Base-by-base conservation (phyloP, 2,797 vertebrate species). In the Chromobotia macracanthus region DNA sequence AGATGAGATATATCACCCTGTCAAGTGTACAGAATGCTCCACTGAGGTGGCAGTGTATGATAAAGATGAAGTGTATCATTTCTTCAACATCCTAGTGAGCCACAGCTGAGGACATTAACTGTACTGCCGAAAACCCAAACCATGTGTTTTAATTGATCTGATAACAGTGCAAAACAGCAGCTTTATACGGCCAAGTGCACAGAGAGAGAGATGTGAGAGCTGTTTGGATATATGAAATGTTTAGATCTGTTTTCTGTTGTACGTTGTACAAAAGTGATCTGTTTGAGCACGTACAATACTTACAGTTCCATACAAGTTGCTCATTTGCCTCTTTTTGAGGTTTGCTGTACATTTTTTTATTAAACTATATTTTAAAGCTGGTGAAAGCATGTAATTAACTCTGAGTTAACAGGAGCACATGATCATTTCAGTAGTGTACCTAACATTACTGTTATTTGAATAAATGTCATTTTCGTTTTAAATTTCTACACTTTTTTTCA, bases 31-130 rank as follows among this genome's bases (percentile, higher is more conserved):
- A 0, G 95, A 99, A 83, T 99, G 97, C 83, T 95, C 93, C 76
- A 98, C 97, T 0, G 96, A 99, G 88, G 97, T 99, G 73, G 96
- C 95, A 0, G 96, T 99, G 77, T 95, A 93, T 16, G 97, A 99
- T 87, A 96, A 96, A 81, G 96, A 97, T 0, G 97, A 99, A 88
- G 96, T 99, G 69, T 99, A 96, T 79, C 97, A 97, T 86, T 99
- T 99, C 89, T 97, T 98, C 86, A 99, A 98, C 87, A 95, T 98
- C 88, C 89, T 99, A 80, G 94, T 97, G 79, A 98, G 97, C 83
- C 94, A 99, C 87, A 94, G 94, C 90, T 99, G 93, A 95, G 19
- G 21, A 61, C 28, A 61, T 60, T 25, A 35, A 6, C 41, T 51
- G 31, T 44, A 80, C 25, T 72, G 3, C 0, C 61, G 5, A 15